These are phyloP conservation scores for Drosophila sordidula DNA, from an alignment of 2,888 invertebrate species.

Conservation along the genomic window DNA sequence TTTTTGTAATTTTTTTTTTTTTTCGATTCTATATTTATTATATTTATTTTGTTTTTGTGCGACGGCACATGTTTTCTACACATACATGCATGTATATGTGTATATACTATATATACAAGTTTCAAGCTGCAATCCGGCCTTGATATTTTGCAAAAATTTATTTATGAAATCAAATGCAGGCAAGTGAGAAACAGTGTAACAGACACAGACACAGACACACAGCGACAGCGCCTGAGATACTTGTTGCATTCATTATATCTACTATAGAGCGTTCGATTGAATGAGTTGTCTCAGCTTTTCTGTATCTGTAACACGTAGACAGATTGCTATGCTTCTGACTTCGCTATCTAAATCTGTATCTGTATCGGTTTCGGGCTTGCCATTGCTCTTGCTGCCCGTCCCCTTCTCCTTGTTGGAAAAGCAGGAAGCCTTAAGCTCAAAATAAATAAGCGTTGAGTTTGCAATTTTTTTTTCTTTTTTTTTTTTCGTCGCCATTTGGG, in stretches of 20 bases:
- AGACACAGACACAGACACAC: conserved; percentile 21
- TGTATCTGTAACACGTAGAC: conserved; percentile 53
- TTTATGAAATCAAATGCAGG: conserved; percentile 80
- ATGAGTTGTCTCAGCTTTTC: conserved; percentile 53
- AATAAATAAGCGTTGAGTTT: conserved; percentile 51
- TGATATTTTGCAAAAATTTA: conserved; percentile 80
- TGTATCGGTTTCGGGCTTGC: conserved; percentile 21
- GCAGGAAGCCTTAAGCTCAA: conserved; percentile 61
- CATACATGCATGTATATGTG: conserved; percentile 7
- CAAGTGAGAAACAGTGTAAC: conserved; percentile 50
- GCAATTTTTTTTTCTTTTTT: conserved; percentile 27
- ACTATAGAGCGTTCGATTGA: conserved; percentile 65
- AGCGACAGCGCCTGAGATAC: conserved; percentile 60
- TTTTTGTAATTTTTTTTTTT: conserved; percentile 28
- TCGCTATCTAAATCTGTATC: conserved; percentile 26
- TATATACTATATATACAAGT: conserved; percentile 68
- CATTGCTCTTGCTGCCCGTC: not conserved
- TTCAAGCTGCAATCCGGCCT: conserved; percentile 76
- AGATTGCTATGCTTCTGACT: conserved; percentile 33
- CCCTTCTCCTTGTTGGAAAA: conserved; percentile 1
- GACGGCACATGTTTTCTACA: conserved; percentile 43
- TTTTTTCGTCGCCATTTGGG: conserved; percentile 18
- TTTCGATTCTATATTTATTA: conserved; percentile 6
- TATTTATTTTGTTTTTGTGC: conserved; percentile 38
- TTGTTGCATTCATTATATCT: conserved; percentile 76